Evolutionary conservation across 2,797 vertebrate species (phyloP), one percentile per base, ranked within the genome.

Genomic region (Catharus ustulatus): DNA sequence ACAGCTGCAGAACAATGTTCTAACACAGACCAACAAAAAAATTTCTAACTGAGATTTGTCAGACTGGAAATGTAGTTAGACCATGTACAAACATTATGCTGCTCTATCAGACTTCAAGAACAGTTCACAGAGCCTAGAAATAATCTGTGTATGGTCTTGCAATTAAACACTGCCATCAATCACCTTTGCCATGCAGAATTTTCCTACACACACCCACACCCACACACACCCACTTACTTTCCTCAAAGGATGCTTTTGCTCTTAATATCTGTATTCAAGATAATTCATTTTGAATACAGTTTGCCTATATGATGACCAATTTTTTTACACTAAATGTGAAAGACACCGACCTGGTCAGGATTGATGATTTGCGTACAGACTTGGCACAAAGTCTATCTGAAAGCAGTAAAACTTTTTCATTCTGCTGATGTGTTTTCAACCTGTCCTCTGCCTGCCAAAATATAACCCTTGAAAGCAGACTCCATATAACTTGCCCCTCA

Each of bases 401-500:
- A 79, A 83, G 55, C 61, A 93, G 59, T 5, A 52, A 54, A 95
- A 87, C 68, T 34, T 90, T 10, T 42, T 48, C 55, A 55, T 84
- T 75, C 73, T 89, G 59, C 87, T 85, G 57, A 95, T 74, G 34
- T 49, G 54, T 78, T 94, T 87, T 84, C 59, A 94, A 89, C 90
- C 88, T 92, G 93, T 91, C 95, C 93, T 95, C 86, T 95, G 95
- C 67, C 89, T 95, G 92, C 83, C 94, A 91, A 94, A 96, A 96
- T 38, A 64, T 4, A 93, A 64, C 84, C 94, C 67, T 80, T 79
- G 84, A 74, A 86, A 61, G 24, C 63, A 89, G 85, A 67, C 75
- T 93, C 58, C 84, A 64, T 82, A 89, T 87, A 88, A 97, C 88
- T 91, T 82, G 77, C 67, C 86, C 80, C 86, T 93, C 88, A 77